Conservation (phyloP, 2,888 invertebrate genomes). For the Exocentrus adspersus region DNA sequence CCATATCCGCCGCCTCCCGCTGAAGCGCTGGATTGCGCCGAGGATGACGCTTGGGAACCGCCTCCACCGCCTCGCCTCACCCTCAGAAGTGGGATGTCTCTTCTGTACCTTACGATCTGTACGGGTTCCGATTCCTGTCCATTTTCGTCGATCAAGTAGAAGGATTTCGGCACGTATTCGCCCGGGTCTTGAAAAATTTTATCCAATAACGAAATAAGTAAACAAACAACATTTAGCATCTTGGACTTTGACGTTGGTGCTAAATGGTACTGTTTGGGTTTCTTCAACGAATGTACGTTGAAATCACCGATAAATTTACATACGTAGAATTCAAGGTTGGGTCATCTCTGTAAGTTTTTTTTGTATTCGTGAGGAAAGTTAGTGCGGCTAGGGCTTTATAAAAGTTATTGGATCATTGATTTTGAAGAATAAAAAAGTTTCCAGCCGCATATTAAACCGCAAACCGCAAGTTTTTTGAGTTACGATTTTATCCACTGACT, state of each 20-base stretch:
- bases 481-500: no score
- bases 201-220: neutral
- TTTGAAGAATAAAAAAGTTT: no score
- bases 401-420: no score
- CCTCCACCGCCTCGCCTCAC: slow-evolving; percentile 45
- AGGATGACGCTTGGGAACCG: slow-evolving; percentile 38
- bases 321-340: slow-evolving; percentile 3
- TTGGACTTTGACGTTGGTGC: slow-evolving; percentile 1
- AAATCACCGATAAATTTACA: slow-evolving; percentile 20
- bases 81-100: slow-evolving; percentile 45
- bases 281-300: slow-evolving; percentile 4
- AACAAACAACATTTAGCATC: slow-evolving; percentile 5
- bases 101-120: slow-evolving; percentile 49
- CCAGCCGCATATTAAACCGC: no score
- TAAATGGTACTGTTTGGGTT: neutral
- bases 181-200: slow-evolving; percentile 63
- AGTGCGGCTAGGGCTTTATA: no score
- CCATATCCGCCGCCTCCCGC: slow-evolving; percentile 30
- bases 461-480: no score
- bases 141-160: slow-evolving; percentile 68
- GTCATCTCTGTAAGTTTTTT: neutral
- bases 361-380: neutral
- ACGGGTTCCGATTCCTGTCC: slow-evolving; percentile 66
- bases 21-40: slow-evolving; percentile 34
- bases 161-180: slow-evolving; percentile 70